phyloP scores from a whole-genome alignment of 2,797 vertebrate species.

The Brachyrhaphis roseni region DNA sequence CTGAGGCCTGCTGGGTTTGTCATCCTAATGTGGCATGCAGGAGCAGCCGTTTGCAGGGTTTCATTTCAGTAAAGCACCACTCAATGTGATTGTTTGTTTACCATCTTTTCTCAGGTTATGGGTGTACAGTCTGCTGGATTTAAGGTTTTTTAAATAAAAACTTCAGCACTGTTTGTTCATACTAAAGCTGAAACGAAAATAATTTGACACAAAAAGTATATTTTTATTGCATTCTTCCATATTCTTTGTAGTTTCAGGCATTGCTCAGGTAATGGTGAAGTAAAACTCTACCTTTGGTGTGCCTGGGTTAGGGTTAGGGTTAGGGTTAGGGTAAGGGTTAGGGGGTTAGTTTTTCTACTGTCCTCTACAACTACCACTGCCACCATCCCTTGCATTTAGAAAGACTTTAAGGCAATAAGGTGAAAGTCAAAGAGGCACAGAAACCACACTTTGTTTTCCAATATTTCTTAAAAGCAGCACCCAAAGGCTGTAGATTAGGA shows the following conservation, averaged over 20 bases:
- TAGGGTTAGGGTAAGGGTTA: no score
- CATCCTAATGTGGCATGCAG: slow-evolving; percentile 15
- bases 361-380: slow-evolving; percentile 39
- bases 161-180: slow-evolving; percentile 27
- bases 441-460: slow-evolving; percentile 39
- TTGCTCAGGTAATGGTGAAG: neutral
- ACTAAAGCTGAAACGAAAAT: slow-evolving; percentile 16
- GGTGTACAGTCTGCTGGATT: slow-evolving; percentile 33
- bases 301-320: no score
- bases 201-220: neutral
- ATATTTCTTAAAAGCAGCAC: slow-evolving; percentile 59
- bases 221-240: neutral
- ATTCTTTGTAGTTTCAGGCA: slow-evolving; percentile 19
- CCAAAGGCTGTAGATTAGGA: slow-evolving; percentile 57
- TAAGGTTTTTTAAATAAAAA: slow-evolving; percentile 38
- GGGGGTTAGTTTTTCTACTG: no score
- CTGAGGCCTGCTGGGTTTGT: slow-evolving; percentile 22
- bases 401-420: slow-evolving; percentile 19
- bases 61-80: slow-evolving; percentile 48
- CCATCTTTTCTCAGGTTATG: slow-evolving; percentile 27
- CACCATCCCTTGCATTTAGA: slow-evolving; percentile 59
- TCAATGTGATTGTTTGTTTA: slow-evolving; percentile 42
- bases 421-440: slow-evolving; percentile 33
- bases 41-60: slow-evolving; percentile 29
- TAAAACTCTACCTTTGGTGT: neutral